Conservation (phyloP, 2,888 invertebrate genomes). For the Agriotes lineatus region DNA sequence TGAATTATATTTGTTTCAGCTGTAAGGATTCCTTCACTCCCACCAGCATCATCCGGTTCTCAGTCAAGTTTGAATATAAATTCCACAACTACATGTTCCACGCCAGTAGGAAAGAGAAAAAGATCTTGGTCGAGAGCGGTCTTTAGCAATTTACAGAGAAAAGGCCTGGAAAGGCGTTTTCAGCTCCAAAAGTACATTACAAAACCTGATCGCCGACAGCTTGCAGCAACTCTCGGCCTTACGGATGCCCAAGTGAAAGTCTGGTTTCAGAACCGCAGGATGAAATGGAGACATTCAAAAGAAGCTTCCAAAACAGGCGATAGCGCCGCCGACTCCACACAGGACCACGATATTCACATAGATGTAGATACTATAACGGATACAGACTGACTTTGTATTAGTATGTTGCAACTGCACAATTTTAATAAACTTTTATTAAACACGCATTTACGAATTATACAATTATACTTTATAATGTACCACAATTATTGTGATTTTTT, state of each 20-base stretch:
- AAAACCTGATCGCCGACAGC: conserved; percentile 91
- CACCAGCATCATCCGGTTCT: conserved; percentile 50
- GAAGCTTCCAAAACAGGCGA: conserved; percentile 58
- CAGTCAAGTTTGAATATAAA: conserved; percentile 50
- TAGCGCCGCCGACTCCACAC: conserved; percentile 60
- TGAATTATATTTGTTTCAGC: too few relatives aligned
- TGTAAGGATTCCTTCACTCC: conserved; percentile 55
- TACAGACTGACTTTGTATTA: conserved; percentile 49
- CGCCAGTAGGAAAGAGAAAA: conserved; percentile 75
- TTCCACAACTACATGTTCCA: conserved; percentile 33
- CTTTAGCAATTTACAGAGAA: conserved; percentile 94
- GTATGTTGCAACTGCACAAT: too few relatives aligned
- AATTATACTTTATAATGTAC: too few relatives aligned
- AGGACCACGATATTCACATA: conserved; percentile 63
- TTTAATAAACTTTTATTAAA: too few relatives aligned
- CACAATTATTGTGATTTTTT: too few relatives aligned
- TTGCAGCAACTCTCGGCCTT: conserved; percentile 91
- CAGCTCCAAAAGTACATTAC: conserved; percentile 96
- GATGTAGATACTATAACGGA: conserved; percentile 64
- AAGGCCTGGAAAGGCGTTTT: conserved; percentile 92
- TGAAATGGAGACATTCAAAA: conserved; percentile 67
- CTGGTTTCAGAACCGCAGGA: conserved; percentile 86
- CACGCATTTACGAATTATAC: too few relatives aligned
- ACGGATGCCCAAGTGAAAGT: conserved; percentile 97
- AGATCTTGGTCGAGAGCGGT: conserved; percentile 96